Conservation (phyloP, 2,888 invertebrate genomes). For the Scelioninae gen. 1 region DNA sequence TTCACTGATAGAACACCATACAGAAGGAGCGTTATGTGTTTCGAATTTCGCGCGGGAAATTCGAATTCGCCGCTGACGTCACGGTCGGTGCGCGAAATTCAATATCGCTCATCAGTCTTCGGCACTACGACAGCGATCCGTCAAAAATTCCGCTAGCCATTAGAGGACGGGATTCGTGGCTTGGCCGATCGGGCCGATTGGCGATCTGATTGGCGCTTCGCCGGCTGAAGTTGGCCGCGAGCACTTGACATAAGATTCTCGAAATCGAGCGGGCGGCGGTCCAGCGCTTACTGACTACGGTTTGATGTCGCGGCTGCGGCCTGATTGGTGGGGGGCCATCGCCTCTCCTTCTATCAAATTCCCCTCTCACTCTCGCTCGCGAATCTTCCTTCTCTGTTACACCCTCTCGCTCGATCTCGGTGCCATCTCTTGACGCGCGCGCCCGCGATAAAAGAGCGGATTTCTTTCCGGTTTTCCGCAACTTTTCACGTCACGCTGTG, state of each 20-base stretch:
- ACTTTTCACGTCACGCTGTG: constrained; percentile 40
- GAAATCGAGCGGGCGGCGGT: constrained; percentile 84
- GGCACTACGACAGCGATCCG: no score
- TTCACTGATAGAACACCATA: constrained; percentile 33
- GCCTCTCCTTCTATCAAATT: constrained; percentile 64
- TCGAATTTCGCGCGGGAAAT: constrained; percentile 49
- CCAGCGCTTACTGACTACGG: constrained; percentile 84
- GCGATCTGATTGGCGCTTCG: constrained; percentile 33
- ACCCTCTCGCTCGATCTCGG: constrained; percentile 32
- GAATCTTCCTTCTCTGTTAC: constrained; percentile 58
- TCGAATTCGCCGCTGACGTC: constrained; percentile 44
- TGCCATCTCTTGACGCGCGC: constrained; percentile 48
- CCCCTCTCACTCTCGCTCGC: constrained; percentile 65
- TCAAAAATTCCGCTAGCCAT: not conserved
- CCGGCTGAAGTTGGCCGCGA: constrained; percentile 57
- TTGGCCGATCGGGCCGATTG: constrained; percentile 35
- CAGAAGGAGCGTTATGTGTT: constrained; percentile 23
- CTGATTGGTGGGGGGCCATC: constrained; percentile 64
- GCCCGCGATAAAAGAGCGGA: constrained; percentile 30
- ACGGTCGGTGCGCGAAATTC: constrained; percentile 54
- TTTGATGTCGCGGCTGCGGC: constrained; percentile 82
- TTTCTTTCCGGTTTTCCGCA: constrained; percentile 52
- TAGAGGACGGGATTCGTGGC: not conserved
- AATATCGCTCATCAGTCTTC: constrained; percentile 55
- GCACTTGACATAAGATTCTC: constrained; percentile 72